Evolutionary conservation across 2,113 vertebrate species (phyloP), one percentile per base, ranked within the genome.

Genomic region (Plecturocebus donacophilus): DNA sequence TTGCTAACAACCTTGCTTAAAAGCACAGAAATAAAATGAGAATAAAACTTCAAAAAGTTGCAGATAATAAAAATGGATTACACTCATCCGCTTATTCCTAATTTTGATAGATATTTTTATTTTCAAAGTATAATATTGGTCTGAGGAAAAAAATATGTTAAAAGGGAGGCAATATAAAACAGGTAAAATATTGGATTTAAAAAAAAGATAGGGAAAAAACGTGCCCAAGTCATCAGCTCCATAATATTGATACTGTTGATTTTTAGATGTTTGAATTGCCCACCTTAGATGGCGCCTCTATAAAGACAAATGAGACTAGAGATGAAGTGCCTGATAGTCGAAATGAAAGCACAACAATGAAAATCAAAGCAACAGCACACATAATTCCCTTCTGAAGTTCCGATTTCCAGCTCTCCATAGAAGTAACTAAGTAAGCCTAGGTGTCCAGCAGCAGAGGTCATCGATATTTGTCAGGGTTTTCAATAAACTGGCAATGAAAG

Each of bases 401-500:
- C 64, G 30, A 87, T 89, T 95, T 27, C 95, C 68, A 90, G 40
- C 30, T 92, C 61, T 73, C 42, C 54, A 8, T 70, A 95, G 61
- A 77, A 97, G 84, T 87, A 93, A 4, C 25, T 81, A 83, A 88
- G 87, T 88, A 80, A 96, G 20, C 81, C 52, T 42, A 14, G 85
- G 14, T 95, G 82, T 49, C 58, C 52, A 95, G 8, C 81, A 80
- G 16, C 91, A 16, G 9, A 92, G 97, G 82, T 38, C 87, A 79
- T 70, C 40, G 68, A 95, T 97, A 96, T 97, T 91, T 97, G 93
- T 71, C 96, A 87, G 42, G 42, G 82, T 92, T 97, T 97, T 94
- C 93, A 97, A 49, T 92, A 97, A 98, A 97, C 83, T 97, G 47
- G 11, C 94, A 98, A 81, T 95, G 93, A 73, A 96, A 97, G 80